These are phyloP conservation scores for Capitulum mitella DNA, from an alignment of 2,888 invertebrate species.

Conservation along the genomic window DNA sequence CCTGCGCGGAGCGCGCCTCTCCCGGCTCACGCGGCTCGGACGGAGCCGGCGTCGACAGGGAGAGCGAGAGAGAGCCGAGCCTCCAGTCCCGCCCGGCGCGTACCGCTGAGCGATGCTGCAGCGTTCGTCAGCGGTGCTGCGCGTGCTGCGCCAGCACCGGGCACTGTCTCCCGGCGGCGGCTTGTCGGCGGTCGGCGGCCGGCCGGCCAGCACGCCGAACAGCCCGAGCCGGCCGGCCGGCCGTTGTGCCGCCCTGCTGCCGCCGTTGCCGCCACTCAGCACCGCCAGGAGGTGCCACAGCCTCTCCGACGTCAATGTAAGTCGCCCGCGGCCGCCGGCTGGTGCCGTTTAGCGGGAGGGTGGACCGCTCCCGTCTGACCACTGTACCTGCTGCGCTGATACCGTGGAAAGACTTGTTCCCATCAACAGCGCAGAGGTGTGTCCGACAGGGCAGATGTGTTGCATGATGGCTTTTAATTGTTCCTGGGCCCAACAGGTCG, in stretches of 20 bases:
- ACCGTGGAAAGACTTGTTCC: too few relatives aligned
- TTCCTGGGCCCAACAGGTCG: too few relatives aligned
- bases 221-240: background rate
- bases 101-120: background rate
- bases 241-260: background rate
- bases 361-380: too few relatives aligned
- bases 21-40: background rate
- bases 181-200: background rate
- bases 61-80: too few relatives aligned
- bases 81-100: too few relatives aligned
- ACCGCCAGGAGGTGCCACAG: background rate
- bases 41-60: too few relatives aligned
- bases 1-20: background rate
- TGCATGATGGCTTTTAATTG: too few relatives aligned
- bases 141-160: slow-evolving; percentile 5
- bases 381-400: too few relatives aligned
- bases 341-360: too few relatives aligned
- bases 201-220: background rate
- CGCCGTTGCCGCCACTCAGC: background rate
- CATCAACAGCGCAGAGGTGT: too few relatives aligned
- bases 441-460: too few relatives aligned
- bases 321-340: background rate
- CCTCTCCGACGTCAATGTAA: background rate
- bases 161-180: background rate
- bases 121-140: background rate